These are phyloP conservation scores for Chelonia mydas DNA, from an alignment of 2,797 vertebrate genomes.

Conservation along the genomic window DNA sequence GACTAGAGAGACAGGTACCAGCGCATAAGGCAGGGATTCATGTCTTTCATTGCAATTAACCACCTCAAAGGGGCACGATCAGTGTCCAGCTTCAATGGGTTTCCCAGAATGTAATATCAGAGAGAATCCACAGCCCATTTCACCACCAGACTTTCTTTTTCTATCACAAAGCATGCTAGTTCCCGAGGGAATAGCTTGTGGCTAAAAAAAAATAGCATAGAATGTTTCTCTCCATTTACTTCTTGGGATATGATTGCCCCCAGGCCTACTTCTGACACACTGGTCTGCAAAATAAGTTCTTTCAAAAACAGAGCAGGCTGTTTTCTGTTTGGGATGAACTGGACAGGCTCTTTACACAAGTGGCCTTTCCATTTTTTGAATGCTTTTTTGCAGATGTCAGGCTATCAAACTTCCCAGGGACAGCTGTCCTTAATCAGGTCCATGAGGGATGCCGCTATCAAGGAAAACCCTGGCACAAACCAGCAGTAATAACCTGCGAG, in stretches of 20 bases:
- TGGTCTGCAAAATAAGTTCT: neutral
- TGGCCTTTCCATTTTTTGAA: neutral
- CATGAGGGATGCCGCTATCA: neutral
- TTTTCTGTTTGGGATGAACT: neutral
- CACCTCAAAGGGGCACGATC: neutral
- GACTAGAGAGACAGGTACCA: neutral
- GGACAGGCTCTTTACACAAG: neutral
- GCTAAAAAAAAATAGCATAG: neutral
- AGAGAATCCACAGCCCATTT: neutral
- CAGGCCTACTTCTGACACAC: neutral
- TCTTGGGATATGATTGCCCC: neutral
- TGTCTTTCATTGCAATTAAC: neutral
- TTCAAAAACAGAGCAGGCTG: neutral
- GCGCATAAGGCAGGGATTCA: neutral
- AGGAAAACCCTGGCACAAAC: neutral
- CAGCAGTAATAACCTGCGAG: neutral
- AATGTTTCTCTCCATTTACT: neutral
- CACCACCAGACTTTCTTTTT: neutral
- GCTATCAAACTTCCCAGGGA: neutral
- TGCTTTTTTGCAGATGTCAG: neutral
- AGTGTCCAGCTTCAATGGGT: neutral
- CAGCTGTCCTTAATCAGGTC: neutral
- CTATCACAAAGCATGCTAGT: neutral
- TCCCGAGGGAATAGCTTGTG: neutral
- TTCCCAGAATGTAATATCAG: neutral